A percentile compares a stretch with the other conserved stretches of the same genome.
These are phyloP conservation scores for Paratrypauchen microcephalus DNA, from an alignment of 2,797 vertebrate genomes.

Conservation along the genomic window DNA sequence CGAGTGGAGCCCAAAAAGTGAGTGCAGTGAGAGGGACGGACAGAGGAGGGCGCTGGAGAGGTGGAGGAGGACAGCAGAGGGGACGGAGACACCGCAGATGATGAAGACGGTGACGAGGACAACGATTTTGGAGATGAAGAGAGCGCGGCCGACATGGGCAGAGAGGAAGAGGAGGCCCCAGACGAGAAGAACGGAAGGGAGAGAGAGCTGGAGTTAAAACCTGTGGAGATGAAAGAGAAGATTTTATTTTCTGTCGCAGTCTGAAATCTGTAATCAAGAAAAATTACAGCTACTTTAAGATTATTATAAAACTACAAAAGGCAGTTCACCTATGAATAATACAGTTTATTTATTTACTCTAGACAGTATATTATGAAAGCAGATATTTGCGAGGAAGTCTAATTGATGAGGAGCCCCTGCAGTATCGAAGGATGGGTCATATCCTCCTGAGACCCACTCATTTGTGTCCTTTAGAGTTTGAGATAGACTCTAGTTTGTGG, in stretches of 20 bases:
- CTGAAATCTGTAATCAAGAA: too few relatives aligned
- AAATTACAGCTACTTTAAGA: too few relatives aligned
- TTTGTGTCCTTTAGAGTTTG: too few relatives aligned
- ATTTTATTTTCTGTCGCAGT: background rate
- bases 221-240: slow-evolving; percentile 28
- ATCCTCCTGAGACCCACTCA: too few relatives aligned
- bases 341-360: too few relatives aligned
- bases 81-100: slow-evolving; percentile 28
- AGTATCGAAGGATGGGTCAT: too few relatives aligned
- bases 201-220: slow-evolving; percentile 38
- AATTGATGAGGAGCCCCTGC: too few relatives aligned
- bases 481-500: too few relatives aligned
- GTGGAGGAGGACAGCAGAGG: slow-evolving; percentile 25
- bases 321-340: background rate
- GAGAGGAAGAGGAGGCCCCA: slow-evolving; percentile 17
- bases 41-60: slow-evolving; percentile 34
- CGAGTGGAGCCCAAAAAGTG: slow-evolving; percentile 72
- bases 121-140: slow-evolving; percentile 9
- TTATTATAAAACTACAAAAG: background rate
- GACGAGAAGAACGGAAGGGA: slow-evolving; percentile 46
- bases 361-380: too few relatives aligned
- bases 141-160: slow-evolving; percentile 4
- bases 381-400: too few relatives aligned
- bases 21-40: slow-evolving; percentile 68
- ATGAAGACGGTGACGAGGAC: slow-evolving; percentile 11